Evolutionary conservation across 2,888 invertebrate genomes (phyloP), one percentile per base, ranked within the genome.

Genomic region (Thumatha senex): DNA sequence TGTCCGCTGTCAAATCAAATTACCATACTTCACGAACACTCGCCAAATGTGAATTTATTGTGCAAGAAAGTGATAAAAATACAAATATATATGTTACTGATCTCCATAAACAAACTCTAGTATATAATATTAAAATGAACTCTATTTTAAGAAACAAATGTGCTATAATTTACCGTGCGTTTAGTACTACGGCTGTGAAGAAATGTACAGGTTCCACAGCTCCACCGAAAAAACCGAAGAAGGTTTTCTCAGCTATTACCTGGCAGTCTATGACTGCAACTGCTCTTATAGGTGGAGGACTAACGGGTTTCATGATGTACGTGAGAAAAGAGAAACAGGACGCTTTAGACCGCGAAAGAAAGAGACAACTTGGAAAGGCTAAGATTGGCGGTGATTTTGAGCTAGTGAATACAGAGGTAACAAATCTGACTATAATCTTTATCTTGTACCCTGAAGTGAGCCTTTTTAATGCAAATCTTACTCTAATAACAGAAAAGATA

Each of bases 381-480:
- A 93, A 96, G 42, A 98, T 99, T 58, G 99, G 99, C 33, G 99
- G 99, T 5, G 89, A 93, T 31, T 99, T 99, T 93, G 97, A 98
- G 71, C 85, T 99, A 29, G 84, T 96, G 0, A 94, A 97, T 84
- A 84, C 95, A 2, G 86, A 94, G 82, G 92, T 89, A 48, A 40
- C 4, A 18, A 15, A 38, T 5, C 5, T 2, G 38, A 1, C 2
- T 5, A 1, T 7, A 12, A 8, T 35, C 13, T 0, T 13, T 13
- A 8, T 35, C 0, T 35, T 35, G n/a, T 24, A 24, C 18, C 18
- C 5, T 24, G 18, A 24, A 2, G 18, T 24, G 18, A 5, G 18
- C 5, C 18, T 24, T 24, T 24, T 24, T 24, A 24, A 24, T 24
- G 18, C 18, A 24, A 5, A 24, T 24, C 18, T 5, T 24, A 4